Evolutionary conservation across 2,888 invertebrate species (phyloP).

Genomic region (Tetrapedia diversipes): DNA sequence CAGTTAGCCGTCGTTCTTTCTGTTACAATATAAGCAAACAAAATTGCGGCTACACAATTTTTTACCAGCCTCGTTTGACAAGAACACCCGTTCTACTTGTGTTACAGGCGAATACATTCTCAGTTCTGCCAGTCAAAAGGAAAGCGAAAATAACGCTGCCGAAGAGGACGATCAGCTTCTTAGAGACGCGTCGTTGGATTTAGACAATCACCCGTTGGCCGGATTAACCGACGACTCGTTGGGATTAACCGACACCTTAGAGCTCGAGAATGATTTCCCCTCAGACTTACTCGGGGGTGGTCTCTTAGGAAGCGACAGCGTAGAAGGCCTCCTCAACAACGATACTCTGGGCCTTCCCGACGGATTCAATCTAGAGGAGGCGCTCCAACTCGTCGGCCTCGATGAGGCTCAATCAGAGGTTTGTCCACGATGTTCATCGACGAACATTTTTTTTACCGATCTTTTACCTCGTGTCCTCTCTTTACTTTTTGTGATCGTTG

Average conservation of each 20-base stretch:
- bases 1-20: too few relatives aligned
- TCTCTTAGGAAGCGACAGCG: constrained; percentile 73
- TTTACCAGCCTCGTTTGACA: too few relatives aligned
- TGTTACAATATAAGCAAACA: too few relatives aligned
- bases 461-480: neutral
- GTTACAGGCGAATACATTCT: constrained; percentile 83
- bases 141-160: constrained; percentile 62
- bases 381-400: constrained; percentile 89
- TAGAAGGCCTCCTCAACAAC: constrained; percentile 79
- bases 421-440: constrained; percentile 17
- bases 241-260: constrained; percentile 77
- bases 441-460: fast-evolving
- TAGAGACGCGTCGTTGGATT: constrained; percentile 71
- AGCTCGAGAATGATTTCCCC: constrained; percentile 80
- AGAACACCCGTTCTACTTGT: neutral
- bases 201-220: constrained; percentile 74
- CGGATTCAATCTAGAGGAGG: constrained; percentile 89
- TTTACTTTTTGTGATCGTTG: neutral
- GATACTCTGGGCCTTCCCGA: constrained; percentile 84
- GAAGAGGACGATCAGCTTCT: constrained; percentile 72
- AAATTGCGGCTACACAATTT: too few relatives aligned
- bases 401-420: constrained; percentile 84
- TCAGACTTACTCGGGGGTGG: constrained; percentile 77
- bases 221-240: constrained; percentile 78
- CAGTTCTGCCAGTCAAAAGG: constrained; percentile 70